phyloP scores from a whole-genome alignment of 2,113 vertebrate genomes.

The Sminthopsis crassicaudata region DNA sequence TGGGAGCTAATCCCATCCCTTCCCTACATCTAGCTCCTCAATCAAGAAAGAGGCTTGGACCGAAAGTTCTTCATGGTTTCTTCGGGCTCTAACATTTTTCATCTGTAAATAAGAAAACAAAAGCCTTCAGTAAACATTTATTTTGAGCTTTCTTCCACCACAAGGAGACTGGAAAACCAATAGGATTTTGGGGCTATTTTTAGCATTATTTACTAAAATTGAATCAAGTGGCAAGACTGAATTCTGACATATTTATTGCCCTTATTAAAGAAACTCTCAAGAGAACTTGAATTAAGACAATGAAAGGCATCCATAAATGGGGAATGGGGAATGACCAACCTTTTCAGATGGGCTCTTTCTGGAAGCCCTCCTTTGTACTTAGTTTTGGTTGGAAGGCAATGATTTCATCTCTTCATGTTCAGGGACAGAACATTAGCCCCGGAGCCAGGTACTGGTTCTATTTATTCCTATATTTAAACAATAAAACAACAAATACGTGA shows the following conservation, averaged over 20 bases:
- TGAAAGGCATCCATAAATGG: neutral
- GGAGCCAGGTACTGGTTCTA: neutral
- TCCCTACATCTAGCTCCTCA: neutral
- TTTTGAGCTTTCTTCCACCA: neutral
- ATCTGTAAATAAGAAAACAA: neutral
- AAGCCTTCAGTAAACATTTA: neutral
- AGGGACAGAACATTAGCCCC: neutral
- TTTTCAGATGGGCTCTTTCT: neutral
- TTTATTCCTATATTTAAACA: neutral
- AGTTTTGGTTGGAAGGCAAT: neutral
- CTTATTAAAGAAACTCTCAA: neutral
- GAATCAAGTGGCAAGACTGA: neutral
- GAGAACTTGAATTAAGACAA: neutral
- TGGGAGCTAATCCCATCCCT: neutral
- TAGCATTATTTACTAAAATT: neutral
- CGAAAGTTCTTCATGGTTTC: neutral
- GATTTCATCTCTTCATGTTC: neutral
- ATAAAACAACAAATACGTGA: neutral
- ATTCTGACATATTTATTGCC: neutral
- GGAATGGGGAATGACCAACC: neutral
- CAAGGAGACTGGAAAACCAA: neutral
- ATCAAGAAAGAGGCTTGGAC: neutral
- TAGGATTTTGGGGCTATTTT: neutral
- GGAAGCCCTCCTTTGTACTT: neutral
- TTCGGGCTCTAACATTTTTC: neutral